Evolutionary conservation across 2,888 invertebrate genomes (phyloP).

Genomic region (Scaptomyza parva): DNA sequence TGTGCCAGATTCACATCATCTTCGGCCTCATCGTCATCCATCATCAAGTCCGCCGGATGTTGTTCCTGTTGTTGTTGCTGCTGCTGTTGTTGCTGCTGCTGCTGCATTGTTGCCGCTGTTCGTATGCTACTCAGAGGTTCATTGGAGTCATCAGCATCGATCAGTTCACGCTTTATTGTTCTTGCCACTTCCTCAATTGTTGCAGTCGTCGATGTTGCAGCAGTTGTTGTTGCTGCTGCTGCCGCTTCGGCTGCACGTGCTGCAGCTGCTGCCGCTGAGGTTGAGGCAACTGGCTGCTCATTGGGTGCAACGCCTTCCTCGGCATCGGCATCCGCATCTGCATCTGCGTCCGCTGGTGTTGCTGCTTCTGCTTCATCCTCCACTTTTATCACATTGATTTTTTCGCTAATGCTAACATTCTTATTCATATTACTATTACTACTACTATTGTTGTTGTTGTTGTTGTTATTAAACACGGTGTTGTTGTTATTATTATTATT

Average conservation of each 20-base stretch:
- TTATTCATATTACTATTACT: slow-evolving; percentile 81
- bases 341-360: slow-evolving; percentile 23
- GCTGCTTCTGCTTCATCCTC: slow-evolving; percentile 70
- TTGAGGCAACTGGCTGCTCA: slow-evolving; percentile 72
- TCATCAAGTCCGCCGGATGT: slow-evolving; percentile 28
- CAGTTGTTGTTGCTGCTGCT: slow-evolving; percentile 57
- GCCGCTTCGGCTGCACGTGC: slow-evolving; percentile 59
- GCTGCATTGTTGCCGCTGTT: slow-evolving; percentile 52
- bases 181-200: slow-evolving; percentile 62
- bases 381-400: slow-evolving; percentile 85
- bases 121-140: slow-evolving; percentile 81
- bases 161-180: slow-evolving; percentile 82
- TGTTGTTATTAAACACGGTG: slow-evolving; percentile 74
- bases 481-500: slow-evolving; percentile 68
- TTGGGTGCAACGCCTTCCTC: slow-evolving; percentile 9
- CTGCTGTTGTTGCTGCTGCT: slow-evolving; percentile 24
- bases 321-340: slow-evolving; percentile 5
- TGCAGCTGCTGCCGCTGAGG: slow-evolving; percentile 68
- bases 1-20: slow-evolving; percentile 84
- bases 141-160: slow-evolving; percentile 82
- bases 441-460: slow-evolving; percentile 74
- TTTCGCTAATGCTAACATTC: slow-evolving; percentile 83
- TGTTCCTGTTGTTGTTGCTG: slow-evolving; percentile 25
- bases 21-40: slow-evolving; percentile 81
- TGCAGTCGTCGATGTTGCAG: slow-evolving; percentile 19